These are phyloP conservation scores for Ancistrus triradiatus DNA, from an alignment of 2,113 vertebrate genomes.

Conservation along the genomic window DNA sequence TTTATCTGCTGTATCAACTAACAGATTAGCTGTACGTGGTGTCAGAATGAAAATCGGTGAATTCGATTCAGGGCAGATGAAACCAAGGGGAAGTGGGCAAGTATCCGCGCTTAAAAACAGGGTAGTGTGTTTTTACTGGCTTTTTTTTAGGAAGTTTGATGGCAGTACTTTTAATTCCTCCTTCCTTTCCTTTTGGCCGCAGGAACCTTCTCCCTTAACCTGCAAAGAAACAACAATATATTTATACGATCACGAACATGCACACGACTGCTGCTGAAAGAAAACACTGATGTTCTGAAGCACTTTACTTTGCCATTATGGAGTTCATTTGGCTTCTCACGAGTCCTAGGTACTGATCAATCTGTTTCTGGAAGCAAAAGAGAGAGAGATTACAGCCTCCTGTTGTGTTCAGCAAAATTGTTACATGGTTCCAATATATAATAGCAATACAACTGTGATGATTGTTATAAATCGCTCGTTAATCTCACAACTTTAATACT, in stretches of 20 bases:
- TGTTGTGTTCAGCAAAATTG: too few relatives aligned
- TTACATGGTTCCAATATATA: too few relatives aligned
- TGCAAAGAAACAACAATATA: constrained; percentile 47
- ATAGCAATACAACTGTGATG: too few relatives aligned
- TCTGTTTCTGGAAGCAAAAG: constrained; percentile 79
- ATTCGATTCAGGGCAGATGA: constrained; percentile 42
- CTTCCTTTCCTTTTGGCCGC: constrained; percentile 92
- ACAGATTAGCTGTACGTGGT: constrained; percentile 46
- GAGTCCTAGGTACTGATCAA: constrained; percentile 95
- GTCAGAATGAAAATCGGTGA: neutral
- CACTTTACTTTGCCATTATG: constrained; percentile 95
- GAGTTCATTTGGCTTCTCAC: constrained; percentile 94
- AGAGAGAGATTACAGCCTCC: too few relatives aligned
- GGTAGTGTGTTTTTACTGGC: constrained; percentile 10
- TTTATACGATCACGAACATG: neutral
- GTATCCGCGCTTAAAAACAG: constrained; percentile 9
- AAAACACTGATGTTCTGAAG: neutral
- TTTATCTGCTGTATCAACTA: too few relatives aligned
- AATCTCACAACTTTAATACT: too few relatives aligned
- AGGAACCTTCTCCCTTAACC: constrained; percentile 97
- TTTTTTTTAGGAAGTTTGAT: neutral
- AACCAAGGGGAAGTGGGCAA: constrained; percentile 1
- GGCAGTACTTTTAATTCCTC: constrained; percentile 82
- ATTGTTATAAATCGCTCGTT: too few relatives aligned
- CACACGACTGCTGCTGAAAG: neutral